phyloP scores from a whole-genome alignment of 2,113 vertebrate genomes.

The Bagarius yarrelli region DNA sequence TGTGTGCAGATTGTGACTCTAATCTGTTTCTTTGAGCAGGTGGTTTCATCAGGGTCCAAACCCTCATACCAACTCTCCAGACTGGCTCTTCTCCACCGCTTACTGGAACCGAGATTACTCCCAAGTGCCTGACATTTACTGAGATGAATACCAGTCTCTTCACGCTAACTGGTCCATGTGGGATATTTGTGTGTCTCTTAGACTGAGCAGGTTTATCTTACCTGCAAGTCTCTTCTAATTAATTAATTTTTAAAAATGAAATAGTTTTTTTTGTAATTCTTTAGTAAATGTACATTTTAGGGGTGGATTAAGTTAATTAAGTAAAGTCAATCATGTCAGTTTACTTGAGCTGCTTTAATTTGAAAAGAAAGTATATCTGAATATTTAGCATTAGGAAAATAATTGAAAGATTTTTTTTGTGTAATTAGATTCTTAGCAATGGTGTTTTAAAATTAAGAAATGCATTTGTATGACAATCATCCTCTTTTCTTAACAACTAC shows the following conservation, averaged over 20 bases:
- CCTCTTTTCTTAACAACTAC: background rate
- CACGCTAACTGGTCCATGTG: constrained; percentile 29
- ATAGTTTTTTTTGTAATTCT: constrained; percentile 26
- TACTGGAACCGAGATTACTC: constrained; percentile 96
- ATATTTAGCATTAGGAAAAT: constrained; percentile 34
- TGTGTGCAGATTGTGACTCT: background rate
- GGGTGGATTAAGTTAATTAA: background rate
- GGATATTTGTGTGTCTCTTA: background rate
- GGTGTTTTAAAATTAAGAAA: background rate
- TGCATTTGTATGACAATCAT: constrained; percentile 12
- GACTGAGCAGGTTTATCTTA: background rate
- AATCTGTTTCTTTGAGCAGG: constrained; percentile 66
- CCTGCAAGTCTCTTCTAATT: background rate
- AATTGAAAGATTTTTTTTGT: background rate
- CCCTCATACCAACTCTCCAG: constrained; percentile 83
- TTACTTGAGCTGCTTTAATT: constrained; percentile 49
- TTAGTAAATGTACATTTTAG: background rate
- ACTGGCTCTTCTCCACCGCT: constrained; percentile 89
- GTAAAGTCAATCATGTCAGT: background rate
- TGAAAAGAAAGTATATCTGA: constrained; percentile 26
- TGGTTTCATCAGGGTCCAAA: constrained; percentile 95
- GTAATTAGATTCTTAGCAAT: background rate
- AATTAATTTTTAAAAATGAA: constrained; percentile 9
- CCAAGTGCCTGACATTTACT: constrained; percentile 93
- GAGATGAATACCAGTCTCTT: constrained; percentile 51